Percentiles rank a stretch among this genome's conserved stretches.
These are phyloP conservation scores for Perdita meconis DNA, from an alignment of 2,888 invertebrate genomes.

Conservation along the genomic window DNA sequence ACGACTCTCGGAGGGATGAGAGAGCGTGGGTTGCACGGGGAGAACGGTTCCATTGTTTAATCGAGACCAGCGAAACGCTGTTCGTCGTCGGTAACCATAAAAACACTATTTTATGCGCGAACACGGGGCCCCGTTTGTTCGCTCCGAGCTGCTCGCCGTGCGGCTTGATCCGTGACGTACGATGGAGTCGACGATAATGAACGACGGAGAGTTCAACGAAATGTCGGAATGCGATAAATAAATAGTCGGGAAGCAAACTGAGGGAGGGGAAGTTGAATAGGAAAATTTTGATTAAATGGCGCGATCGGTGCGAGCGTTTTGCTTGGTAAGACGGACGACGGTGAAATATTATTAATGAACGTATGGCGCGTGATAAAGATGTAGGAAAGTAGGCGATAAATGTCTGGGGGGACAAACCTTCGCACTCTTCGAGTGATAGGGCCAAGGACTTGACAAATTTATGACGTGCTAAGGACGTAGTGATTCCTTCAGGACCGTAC, in stretches of 20 bases:
- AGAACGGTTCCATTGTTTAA: conserved; percentile 81
- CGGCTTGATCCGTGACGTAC: conserved; percentile 58
- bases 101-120: conserved; percentile 60
- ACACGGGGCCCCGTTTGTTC: conserved; percentile 49
- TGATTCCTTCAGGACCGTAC: too few species aligned
- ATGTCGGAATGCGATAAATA: conserved; percentile 50
- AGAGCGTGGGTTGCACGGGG: conserved; percentile 45
- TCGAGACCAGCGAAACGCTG: conserved; percentile 75
- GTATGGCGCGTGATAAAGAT: too few species aligned
- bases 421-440: too few species aligned
- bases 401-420: too few species aligned
- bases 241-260: too few species aligned
- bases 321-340: neutral
- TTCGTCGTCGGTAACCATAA: conserved; percentile 61
- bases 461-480: too few species aligned
- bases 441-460: too few species aligned
- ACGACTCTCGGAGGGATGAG: conserved; percentile 42
- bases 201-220: conserved; percentile 27
- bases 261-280: too few species aligned
- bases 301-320: neutral
- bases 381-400: too few species aligned
- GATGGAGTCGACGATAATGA: conserved; percentile 51
- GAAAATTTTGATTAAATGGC: conserved; percentile 1
- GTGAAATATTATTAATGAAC: too few species aligned
- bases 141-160: conserved; percentile 40